Conservation (phyloP, 2,797 vertebrate species). For the Halcyon badia region DNA sequence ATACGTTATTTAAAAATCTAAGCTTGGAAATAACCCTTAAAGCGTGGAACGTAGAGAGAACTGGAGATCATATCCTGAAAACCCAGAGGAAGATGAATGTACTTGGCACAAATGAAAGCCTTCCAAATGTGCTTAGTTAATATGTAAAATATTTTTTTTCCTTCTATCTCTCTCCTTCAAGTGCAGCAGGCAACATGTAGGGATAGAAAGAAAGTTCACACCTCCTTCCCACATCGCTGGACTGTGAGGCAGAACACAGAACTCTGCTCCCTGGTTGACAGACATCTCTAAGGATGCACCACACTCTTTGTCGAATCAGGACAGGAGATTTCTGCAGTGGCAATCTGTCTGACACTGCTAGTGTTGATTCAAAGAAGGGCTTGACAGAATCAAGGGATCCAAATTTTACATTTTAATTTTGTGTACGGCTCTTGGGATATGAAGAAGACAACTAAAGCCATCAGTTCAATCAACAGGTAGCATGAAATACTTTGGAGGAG, state of each 20-base stretch:
- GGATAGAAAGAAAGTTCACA: not conserved
- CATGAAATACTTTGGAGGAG: not conserved
- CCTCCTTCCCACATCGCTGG: not conserved
- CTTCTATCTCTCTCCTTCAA: not conserved
- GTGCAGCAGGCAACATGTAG: not conserved
- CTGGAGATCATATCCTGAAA: constrained; percentile 13
- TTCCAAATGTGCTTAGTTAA: not conserved
- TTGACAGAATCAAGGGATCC: not conserved
- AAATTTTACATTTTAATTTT: not conserved
- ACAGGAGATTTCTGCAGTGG: not conserved
- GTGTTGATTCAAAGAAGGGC: not conserved
- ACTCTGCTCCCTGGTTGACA: not conserved
- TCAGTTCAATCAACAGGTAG: not conserved
- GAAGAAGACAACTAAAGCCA: not conserved
- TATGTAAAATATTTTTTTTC: not conserved
- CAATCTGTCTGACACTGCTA: not conserved
- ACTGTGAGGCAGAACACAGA: not conserved
- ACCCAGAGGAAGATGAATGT: not conserved
- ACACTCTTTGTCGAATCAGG: rapidly evolving
- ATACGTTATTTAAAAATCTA: constrained; percentile 19
- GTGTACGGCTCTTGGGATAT: rapidly evolving
- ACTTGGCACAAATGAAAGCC: not conserved
- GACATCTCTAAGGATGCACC: not conserved
- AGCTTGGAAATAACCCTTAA: not conserved
- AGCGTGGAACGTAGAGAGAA: not conserved